Conservation (phyloP, 2,113 vertebrate genomes). For the Prunella fulvescens region DNA sequence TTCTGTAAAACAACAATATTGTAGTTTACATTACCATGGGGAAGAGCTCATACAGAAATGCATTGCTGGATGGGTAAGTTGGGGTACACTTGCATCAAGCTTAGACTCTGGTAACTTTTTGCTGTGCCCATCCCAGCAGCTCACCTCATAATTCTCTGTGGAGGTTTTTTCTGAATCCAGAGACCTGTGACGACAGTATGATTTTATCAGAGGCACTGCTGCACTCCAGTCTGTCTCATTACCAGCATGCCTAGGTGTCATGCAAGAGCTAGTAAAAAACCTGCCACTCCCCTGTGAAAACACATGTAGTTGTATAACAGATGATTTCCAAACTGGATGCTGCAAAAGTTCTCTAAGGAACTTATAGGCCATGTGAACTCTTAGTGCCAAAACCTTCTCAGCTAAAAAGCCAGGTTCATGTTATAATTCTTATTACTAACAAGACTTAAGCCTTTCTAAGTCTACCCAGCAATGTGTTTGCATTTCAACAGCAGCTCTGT, state of each 20-base stretch:
- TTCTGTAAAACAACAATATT: neutral
- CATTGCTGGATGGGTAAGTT: neutral
- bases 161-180: neutral
- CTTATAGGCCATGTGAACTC: neutral
- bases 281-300: neutral
- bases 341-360: neutral
- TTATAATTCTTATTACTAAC: neutral
- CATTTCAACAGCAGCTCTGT: neutral
- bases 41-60: neutral
- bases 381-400: neutral
- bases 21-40: neutral
- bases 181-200: neutral
- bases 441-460: neutral
- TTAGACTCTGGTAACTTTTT: neutral
- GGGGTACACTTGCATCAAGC: neutral
- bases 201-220: neutral
- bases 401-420: neutral
- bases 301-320: neutral
- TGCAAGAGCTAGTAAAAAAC: neutral
- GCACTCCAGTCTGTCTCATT: neutral
- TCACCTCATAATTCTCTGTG: neutral
- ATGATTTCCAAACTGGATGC: neutral
- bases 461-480: neutral
- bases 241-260: neutral
- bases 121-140: neutral